Evolutionary conservation across 2,888 invertebrate species (phyloP), one percentile per base, ranked within the genome.

Genomic region (Thyatira batis): DNA sequence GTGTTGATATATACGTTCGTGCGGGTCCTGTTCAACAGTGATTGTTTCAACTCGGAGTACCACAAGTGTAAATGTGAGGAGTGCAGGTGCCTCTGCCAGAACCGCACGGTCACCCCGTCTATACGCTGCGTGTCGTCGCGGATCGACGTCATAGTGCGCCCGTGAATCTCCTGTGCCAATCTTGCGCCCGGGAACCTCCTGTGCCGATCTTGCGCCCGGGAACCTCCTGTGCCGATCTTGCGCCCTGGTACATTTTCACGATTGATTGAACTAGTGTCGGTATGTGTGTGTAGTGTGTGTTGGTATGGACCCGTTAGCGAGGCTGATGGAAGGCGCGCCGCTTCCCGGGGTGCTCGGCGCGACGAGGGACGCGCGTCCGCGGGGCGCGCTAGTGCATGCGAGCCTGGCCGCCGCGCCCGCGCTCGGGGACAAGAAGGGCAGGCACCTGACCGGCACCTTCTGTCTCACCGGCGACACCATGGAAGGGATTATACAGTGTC

Each of bases 401-500:
- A 95, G 95, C 72, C 89, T 96, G 63, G 95, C 95, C 46, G 95
- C 95, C 54, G 94, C 95, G 52, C 95, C 96, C 53, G 94, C 95
- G 51, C 95, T 96, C 33, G 89, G 87, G 1, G 92, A 91, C 73
- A 95, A 96, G 76, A 95, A 96, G 80, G 96, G 96, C 66, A 93
- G 97, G 63, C 97, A 97, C 81, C 93, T 97, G 62, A 96, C 96
- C 17, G 97, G 97, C 70, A 97, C 97, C 51, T 97, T 97, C 90
- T 97, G 97, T 79, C 94, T 97, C 58, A 96, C 97, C 48, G 97
- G 97, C 52, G 97, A 97, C 89, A 97, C 97, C 58, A 97, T 97
- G 97, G 97, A 97, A 83, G 97, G 97, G 71, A 97, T 97, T 80
- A 97, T 97, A 82, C 97, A 97, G 92, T 97, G 97, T 85, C 94